Conservation (phyloP, 92 coral and sea anemone genomes). For the Metridium senile region DNA sequence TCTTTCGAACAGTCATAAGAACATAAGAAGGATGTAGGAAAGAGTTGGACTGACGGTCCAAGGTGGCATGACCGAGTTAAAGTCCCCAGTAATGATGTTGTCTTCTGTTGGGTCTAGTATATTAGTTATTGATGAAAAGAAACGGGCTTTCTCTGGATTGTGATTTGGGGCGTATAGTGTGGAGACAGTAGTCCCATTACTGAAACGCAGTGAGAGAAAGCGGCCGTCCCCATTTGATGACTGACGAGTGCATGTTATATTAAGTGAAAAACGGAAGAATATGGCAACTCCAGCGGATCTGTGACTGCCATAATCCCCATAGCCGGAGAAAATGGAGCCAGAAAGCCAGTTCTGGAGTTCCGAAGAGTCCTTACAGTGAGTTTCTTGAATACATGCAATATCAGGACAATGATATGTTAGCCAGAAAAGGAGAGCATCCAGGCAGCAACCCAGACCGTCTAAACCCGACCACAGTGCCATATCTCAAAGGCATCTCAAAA, state of each 20-base stretch:
- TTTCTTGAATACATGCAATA: background rate
- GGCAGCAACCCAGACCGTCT: background rate
- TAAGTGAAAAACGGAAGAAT: background rate
- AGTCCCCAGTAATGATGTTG: constrained; percentile 18
- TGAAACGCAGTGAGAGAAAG: background rate
- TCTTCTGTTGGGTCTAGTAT: constrained; percentile 13
- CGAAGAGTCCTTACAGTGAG: background rate
- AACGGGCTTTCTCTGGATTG: constrained; percentile 7
- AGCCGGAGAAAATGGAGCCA: background rate
- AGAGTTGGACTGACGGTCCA: background rate
- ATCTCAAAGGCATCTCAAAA: too few relatives aligned
- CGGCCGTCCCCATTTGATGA: background rate
- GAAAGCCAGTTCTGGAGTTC: background rate
- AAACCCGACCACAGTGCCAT: background rate
- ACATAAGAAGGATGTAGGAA: background rate
- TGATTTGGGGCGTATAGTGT: constrained; percentile 31
- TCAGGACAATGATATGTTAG: background rate
- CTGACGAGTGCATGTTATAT: background rate
- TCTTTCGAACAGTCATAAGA: background rate
- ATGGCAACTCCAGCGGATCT: background rate
- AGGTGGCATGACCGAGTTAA: constrained; percentile 15
- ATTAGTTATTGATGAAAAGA: background rate
- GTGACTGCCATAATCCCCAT: background rate
- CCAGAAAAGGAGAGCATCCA: too few relatives aligned
- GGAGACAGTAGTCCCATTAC: background rate